These are phyloP conservation scores for Holcopasites calliopsidis DNA, from an alignment of 1,140 invertebrate genomes.

Conservation along the genomic window DNA sequence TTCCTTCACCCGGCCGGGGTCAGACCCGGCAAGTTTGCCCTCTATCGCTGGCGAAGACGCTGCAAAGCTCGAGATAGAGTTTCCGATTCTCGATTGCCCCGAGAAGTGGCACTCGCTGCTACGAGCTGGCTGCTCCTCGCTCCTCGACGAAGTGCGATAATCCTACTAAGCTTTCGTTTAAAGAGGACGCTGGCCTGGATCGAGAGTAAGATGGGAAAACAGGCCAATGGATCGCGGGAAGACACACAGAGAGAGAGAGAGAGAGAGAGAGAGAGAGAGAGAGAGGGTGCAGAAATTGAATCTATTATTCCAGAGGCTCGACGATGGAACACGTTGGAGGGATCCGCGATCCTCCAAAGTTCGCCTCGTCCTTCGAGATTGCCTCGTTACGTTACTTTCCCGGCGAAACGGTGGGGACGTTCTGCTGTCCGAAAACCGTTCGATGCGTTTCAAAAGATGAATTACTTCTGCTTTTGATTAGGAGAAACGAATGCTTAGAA, in stretches of 20 bases:
- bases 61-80: conserved; percentile 42
- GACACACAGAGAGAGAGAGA: conserved; percentile 1
- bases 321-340: conserved; percentile 36
- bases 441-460: neutral
- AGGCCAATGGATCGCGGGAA: neutral
- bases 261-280: neutral
- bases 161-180: conserved; percentile 57
- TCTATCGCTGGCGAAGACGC: conserved; percentile 22
- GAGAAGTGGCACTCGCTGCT: conserved; percentile 24
- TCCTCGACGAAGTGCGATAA: conserved; percentile 53
- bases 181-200: conserved; percentile 7
- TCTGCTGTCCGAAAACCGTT: neutral
- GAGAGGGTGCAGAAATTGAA: conserved; percentile 47
- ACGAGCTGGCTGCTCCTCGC: conserved; percentile 18
- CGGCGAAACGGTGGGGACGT: neutral
- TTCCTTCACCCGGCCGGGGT: conserved; percentile 8
- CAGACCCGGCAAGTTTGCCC: conserved; percentile 33
- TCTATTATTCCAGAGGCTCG: conserved; percentile 48
- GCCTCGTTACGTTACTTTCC: conserved; percentile 25
- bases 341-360: conserved; percentile 34
- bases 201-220: neutral
- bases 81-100: conserved; percentile 40
- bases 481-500: too few species aligned
- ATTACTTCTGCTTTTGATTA: too few species aligned
- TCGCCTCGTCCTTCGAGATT: conserved; percentile 37